Evolutionary conservation across 2,888 invertebrate genomes (phyloP), one percentile per base, ranked within the genome.

Genomic region (Eilema caniola): DNA sequence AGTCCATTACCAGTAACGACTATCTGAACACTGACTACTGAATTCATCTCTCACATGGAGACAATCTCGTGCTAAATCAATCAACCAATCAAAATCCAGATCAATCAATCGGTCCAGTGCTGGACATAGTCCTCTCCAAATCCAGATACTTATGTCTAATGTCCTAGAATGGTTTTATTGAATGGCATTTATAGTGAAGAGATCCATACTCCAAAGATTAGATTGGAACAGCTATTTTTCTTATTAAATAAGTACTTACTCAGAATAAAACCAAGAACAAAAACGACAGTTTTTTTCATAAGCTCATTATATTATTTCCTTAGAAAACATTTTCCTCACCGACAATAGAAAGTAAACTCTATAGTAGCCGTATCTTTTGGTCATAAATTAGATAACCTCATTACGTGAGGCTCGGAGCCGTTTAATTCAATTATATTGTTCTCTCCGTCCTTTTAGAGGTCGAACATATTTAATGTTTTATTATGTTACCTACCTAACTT

Each of bases 361-460:
- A 24, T 56, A 14, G 28, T n/a, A n/a, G 5, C 14, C 14, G 11
- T 64, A 64, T 59, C 7, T 65, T 65, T 37, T 62, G 11, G 31
- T 47, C 24, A 53, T 33, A 53, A 60, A 64, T 68, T 71, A 66
- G 33, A 65, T 65, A 61, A 68, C 33, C 20, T 65, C 25, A 57
- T 68, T 66, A 71, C 37, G 53, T 61, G n/a, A 57, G 33, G 10
- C 37, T 41, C 14, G 8, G 14, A 24, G 24, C 20, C 57, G 33
- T 66, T 20, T 66, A 72, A 72, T 72, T 66, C 62, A 68, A 68
- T 71, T 71, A 72, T 41, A 10, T 33, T 25, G 53, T 53, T 59
- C 24, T n/a, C n/a, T 23, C 5, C n/a, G 62, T 66, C 62, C 61
- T 67, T 37, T 53, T 47, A 63, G 63, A 73, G 79, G 74, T 70